phyloP scores from a whole-genome alignment of 1,140 invertebrate species.

The Chymomyza costata region DNA sequence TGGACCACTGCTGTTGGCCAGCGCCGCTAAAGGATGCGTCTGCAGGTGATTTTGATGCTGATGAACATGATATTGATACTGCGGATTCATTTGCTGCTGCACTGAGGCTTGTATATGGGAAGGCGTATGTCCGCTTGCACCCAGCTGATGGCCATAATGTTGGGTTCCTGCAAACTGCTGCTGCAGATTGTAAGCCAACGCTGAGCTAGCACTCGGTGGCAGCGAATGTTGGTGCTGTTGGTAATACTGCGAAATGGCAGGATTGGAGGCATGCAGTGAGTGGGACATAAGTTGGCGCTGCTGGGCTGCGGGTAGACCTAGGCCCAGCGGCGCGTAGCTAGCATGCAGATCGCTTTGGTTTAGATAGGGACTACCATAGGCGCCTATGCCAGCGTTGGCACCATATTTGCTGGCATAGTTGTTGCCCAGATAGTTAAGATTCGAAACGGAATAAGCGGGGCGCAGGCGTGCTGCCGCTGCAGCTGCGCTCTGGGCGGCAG shows the following conservation, averaged over 20 bases:
- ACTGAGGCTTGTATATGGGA: conserved; percentile 72
- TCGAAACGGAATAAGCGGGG: conserved; percentile 69
- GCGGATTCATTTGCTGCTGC: conserved; percentile 71
- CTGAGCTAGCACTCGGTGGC: conserved; percentile 23
- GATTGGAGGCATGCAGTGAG: conserved; percentile 73
- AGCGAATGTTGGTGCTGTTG: conserved; percentile 40
- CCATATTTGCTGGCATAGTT: conserved; percentile 42
- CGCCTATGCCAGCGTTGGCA: not conserved
- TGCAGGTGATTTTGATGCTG: conserved; percentile 72
- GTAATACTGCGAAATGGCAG: conserved; percentile 73
- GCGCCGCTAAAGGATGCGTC: conserved; percentile 62
- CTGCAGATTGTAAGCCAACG: conserved; percentile 63
- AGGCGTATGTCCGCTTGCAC: conserved; percentile 41
- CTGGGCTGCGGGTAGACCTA: conserved; percentile 35
- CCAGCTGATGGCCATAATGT: conserved; percentile 49
- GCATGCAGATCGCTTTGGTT: conserved; percentile 38
- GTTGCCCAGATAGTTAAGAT: conserved; percentile 51
- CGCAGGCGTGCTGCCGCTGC: conserved; percentile 56
- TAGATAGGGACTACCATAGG: conserved; percentile 47
- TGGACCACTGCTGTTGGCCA: conserved; percentile 60
- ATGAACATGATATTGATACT: conserved; percentile 73
- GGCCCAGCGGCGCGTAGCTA: conserved; percentile 18
- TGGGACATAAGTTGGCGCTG: conserved; percentile 69
- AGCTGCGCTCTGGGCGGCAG: conserved; percentile 55
- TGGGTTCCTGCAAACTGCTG: conserved; percentile 68